Evolutionary conservation across 2,113 vertebrate species (phyloP).

Genomic region (Tragulus kanchil): DNA sequence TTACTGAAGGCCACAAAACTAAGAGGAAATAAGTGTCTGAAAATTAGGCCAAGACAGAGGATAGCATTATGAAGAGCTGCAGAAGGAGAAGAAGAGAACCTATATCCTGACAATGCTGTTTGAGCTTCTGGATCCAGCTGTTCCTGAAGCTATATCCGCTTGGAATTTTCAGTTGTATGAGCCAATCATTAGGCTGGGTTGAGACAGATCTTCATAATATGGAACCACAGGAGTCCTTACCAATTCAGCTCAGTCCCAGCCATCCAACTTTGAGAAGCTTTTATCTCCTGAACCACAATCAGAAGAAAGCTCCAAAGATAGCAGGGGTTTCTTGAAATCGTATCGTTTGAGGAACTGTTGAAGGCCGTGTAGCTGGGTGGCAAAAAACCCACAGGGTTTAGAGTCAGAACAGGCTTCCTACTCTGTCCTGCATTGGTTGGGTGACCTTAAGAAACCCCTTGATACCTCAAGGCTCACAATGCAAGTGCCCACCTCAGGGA

Average conservation of each 20-base stretch:
- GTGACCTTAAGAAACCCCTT: background rate
- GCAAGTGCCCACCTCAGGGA: background rate
- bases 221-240: background rate
- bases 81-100: background rate
- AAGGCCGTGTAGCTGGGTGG: background rate
- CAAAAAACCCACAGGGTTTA: background rate
- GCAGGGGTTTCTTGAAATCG: background rate
- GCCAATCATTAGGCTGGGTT: background rate
- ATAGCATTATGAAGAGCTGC: background rate
- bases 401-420: background rate
- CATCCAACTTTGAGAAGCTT: background rate
- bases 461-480: background rate
- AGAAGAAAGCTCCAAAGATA: background rate
- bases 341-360: background rate
- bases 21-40: background rate
- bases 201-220: background rate
- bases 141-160: background rate
- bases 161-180: background rate
- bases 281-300: background rate
- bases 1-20: background rate
- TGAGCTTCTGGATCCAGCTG: slow-evolving; percentile 42
- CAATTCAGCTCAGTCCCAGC: background rate
- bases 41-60: background rate
- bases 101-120: background rate
- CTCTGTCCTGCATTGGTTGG: background rate